A percentile compares a stretch with the other conserved stretches of the same genome.
phyloP scores from a whole-genome alignment of 2,113 vertebrate genomes.

The Protobothrops mucrosquamatus region DNA sequence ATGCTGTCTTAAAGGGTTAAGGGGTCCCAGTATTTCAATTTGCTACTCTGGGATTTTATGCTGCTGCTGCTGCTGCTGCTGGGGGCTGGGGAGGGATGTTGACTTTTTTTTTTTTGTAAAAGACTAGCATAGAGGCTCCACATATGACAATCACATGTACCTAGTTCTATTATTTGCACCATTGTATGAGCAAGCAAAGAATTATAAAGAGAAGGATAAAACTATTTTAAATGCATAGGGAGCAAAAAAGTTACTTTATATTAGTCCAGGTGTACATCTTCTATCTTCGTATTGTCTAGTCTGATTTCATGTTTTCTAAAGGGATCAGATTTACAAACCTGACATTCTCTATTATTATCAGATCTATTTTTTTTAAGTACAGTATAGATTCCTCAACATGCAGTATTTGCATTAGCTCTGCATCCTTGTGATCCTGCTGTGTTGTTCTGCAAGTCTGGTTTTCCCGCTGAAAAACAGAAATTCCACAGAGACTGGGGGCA shows the following conservation, averaged over 20 bases:
- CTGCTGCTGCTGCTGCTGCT: background rate
- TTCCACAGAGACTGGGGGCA: background rate
- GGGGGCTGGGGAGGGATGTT: background rate
- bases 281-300: background rate
- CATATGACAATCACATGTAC: background rate
- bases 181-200: background rate
- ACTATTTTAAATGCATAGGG: background rate
- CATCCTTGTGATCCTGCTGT: background rate
- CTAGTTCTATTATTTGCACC: background rate
- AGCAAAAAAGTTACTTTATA: background rate
- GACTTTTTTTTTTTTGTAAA: background rate
- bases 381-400: background rate
- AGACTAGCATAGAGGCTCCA: background rate
- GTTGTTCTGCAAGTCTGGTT: background rate
- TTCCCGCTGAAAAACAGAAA: background rate
- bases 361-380: background rate
- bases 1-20: constrained; percentile 1
- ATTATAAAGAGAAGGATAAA: background rate
- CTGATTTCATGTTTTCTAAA: background rate
- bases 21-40: constrained; percentile 23
- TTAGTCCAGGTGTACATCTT: background rate
- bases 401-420: background rate
- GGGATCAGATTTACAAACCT: background rate
- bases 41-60: background rate
- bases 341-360: background rate